Evolutionary conservation across 2,113 vertebrate genomes (phyloP), one percentile per base, ranked within the genome.

Genomic region (Elephantulus edwardii): DNA sequence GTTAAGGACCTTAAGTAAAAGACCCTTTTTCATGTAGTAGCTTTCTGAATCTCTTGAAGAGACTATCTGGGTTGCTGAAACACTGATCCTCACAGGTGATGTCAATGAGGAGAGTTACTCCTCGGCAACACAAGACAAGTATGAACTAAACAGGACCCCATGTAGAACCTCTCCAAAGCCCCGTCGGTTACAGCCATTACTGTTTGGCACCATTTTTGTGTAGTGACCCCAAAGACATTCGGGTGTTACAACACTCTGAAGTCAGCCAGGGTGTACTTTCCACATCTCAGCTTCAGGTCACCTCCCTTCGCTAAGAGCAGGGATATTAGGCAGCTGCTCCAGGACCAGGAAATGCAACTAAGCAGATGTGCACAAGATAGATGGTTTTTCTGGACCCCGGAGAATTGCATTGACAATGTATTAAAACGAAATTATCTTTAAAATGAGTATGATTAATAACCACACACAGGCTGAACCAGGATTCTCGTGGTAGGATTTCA

Each of bases 381-480:
- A 88, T 90, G 11, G 13, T 89, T 86, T 70, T 86, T n/a, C 33
- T 62, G 52, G 30, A 40, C 93, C 80, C 58, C 1, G 26, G 93
- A 86, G 93, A 82, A 68, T 44, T n/a, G 66, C 89, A 74, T 48
- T 78, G 93, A 83, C 92, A 86, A 94, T 75, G 88, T 81, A 93
- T 94, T 93, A 92, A 92, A 93, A 84, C 30, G 17, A 89, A 83
- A 92, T 94, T 89, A 81, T 88, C 93, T 95, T 88, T 93, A 93
- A 89, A 92, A 88, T 81, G 94, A 92, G 60, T 28, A 38, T 88
- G 90, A 95, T 94, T 93, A 75, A 82, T 91, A 88, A 58, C 75
- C 79, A 74, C 48, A 20, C 46, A 26, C 13, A 10, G 82, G 83
- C 52, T 4, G 54, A 70, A 42, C 68, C 35, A 46, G n/a, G 40